Evolutionary conservation across 1,140 invertebrate genomes (phyloP), one percentile per base, ranked within the genome.

Genomic region (Drosophila biarmipes): DNA sequence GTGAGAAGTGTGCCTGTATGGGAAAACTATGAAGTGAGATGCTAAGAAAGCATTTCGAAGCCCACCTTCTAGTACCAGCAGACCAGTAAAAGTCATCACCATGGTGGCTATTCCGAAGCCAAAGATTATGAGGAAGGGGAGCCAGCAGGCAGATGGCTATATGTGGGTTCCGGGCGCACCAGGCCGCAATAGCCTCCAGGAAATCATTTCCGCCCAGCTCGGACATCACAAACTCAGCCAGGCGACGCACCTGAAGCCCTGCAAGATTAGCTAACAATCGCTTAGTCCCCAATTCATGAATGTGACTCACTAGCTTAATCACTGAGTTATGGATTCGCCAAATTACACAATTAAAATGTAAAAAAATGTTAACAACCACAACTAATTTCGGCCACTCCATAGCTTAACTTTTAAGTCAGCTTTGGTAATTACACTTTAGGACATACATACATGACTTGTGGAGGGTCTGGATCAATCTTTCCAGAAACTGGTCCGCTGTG

Each of bases 61-160:
- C 58, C 4, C 24, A 92, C 91, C 91, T 78, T 92, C 91, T 6
- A 92, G 64, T 6, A 92, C 63, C 4, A 92, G 55, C 52, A 92
- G 80, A 17, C 91, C 91, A 2, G 85, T 90, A 42, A 92, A 87
- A 0, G 91, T 91, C 57, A 92, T 81, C 6, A 78, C n/a, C 49
- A 92, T 71, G 12, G 85, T 89, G 10, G 78, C 75, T 29, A 92
- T 61, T 1, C 84, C 91, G 35, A 92, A 84, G 2, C 80, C 84
- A 40, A 91, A 69, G 17, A 92, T 76, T 0, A 92, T 73, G 2
- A 91, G 66, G 42, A 92, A 58, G 6, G 91, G 91, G 8, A 92
- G 86, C 78, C 12, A 90, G 17, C 17, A 90, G 21, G 29, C 77
- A 84, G 21, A 92, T 75, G 14, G 91, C 80, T 21, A 77, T 51